Evolutionary conservation across 2,888 invertebrate species (phyloP).

Genomic region (Bombylius discolor): DNA sequence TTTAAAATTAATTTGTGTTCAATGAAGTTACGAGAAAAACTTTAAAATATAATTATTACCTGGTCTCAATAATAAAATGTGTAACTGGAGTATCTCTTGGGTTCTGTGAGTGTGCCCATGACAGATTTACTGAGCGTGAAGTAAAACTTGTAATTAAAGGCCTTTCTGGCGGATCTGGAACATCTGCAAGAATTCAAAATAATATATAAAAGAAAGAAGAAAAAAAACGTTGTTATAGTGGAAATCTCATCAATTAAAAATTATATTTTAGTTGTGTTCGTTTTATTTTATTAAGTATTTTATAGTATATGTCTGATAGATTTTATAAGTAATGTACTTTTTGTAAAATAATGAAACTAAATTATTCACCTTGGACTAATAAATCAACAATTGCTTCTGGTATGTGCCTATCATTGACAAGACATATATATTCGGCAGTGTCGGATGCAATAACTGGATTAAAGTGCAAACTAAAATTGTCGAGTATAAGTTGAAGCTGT

Average conservation of each 20-base stretch:
- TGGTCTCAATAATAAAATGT: constrained; percentile 59
- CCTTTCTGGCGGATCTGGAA: constrained; percentile 56
- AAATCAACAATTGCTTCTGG: constrained; percentile 52
- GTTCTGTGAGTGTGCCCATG: constrained; percentile 59
- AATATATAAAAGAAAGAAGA: constrained; percentile 18
- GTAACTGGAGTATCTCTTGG: constrained; percentile 54
- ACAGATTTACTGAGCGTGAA: constrained; percentile 57
- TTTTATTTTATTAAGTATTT: too few species aligned
- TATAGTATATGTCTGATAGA: too few species aligned
- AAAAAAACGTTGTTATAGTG: neutral
- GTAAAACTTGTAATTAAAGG: constrained; percentile 60
- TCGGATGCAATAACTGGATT: constrained; percentile 49
- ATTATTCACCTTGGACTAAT: constrained; percentile 50
- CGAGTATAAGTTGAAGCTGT: constrained; percentile 44
- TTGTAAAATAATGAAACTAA: too few species aligned
- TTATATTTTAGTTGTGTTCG: too few species aligned
- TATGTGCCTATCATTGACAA: constrained; percentile 53
- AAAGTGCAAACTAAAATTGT: constrained; percentile 49
- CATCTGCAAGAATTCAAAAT: constrained; percentile 39
- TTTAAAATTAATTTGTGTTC: too few species aligned
- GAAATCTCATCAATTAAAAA: too few species aligned
- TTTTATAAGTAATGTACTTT: too few species aligned
- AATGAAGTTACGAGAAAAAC: constrained; percentile 1
- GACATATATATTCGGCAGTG: constrained; percentile 53
- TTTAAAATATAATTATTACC: constrained; percentile 39